Conservation (phyloP, 2,888 invertebrate species). For the Drosophila macrospina region DNA sequence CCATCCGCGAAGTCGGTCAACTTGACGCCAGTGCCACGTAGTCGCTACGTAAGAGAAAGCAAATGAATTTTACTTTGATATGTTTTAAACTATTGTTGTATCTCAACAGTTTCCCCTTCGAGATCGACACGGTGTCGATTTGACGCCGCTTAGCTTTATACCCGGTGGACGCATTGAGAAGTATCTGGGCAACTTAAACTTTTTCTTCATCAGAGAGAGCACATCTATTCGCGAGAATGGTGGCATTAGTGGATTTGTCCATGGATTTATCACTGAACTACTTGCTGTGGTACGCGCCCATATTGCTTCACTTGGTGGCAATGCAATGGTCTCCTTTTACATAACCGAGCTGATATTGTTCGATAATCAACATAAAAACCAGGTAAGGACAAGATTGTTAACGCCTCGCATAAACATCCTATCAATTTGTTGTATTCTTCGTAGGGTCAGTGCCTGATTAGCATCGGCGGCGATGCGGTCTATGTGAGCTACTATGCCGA, state of each 20-base stretch:
- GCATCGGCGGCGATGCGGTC: constrained; percentile 97
- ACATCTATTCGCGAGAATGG: constrained; percentile 96
- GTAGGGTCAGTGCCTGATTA: constrained; percentile 97
- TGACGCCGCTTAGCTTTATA: constrained; percentile 92
- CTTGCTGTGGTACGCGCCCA: constrained; percentile 97
- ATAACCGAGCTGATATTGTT: constrained; percentile 96
- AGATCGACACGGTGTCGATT: constrained; percentile 88
- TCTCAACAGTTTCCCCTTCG: constrained; percentile 78
- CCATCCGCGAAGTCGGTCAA: constrained; percentile 53
- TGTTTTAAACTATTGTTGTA: neutral
- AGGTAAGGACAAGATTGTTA: constrained; percentile 88
- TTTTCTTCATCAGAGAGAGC: constrained; percentile 97
- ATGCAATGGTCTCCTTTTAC: constrained; percentile 97
- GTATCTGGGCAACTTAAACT: constrained; percentile 95
- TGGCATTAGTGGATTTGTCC: constrained; percentile 97
- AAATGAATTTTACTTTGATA: neutral
- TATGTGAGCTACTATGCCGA: constrained; percentile 90
- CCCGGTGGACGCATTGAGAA: constrained; percentile 92
- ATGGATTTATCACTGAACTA: constrained; percentile 96
- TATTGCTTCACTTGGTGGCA: constrained; percentile 96
- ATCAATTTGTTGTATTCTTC: constrained; percentile 75
- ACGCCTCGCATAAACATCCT: neutral
- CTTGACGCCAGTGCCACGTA: constrained; percentile 44
- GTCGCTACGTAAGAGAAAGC: constrained; percentile 64
- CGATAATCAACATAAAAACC: constrained; percentile 98